These are phyloP conservation scores for Ennomos erosarius DNA, from an alignment of 2,888 invertebrate genomes.

Conservation along the genomic window DNA sequence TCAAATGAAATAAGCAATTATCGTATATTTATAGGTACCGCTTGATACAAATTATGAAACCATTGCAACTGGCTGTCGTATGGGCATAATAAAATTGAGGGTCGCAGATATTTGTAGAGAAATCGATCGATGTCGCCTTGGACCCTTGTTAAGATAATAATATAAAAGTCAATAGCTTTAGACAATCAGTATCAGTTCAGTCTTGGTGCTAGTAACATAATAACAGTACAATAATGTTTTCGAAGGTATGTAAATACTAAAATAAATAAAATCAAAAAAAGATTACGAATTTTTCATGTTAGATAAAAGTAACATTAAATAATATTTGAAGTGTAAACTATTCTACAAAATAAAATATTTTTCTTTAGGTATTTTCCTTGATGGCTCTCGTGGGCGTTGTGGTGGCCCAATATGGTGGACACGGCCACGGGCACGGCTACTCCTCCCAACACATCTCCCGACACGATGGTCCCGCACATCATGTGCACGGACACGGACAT, in stretches of 20 bases:
- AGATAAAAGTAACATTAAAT: too few relatives aligned
- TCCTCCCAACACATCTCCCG: conserved; percentile 63
- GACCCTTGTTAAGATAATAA: conserved; percentile 33
- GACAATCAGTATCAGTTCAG: conserved; percentile 32
- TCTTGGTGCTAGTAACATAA: conserved; percentile 5
- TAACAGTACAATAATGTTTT: conserved; percentile 25
- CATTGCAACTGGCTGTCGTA: conserved; percentile 20
- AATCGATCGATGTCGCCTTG: conserved; percentile 34
- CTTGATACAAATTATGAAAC: conserved; percentile 22
- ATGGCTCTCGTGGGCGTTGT: conserved; percentile 45
- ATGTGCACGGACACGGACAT: conserved; percentile 36
- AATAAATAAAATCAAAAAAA: not conserved
- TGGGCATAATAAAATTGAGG: conserved; percentile 23
- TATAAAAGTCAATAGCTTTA: conserved; percentile 31
- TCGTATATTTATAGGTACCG: conserved; percentile 2
- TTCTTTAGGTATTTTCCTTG: conserved; percentile 48
- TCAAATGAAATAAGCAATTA: too few relatives aligned
- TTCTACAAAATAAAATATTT: too few relatives aligned
- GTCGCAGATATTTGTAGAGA: conserved; percentile 26
- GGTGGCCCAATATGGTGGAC: conserved; percentile 52
- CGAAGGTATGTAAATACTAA: conserved; percentile 26
- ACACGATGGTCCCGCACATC: conserved; percentile 38
- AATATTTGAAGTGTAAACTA: too few relatives aligned
- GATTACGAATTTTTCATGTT: too few relatives aligned
- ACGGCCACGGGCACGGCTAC: conserved; percentile 59